phyloP scores from a whole-genome alignment of 2,888 invertebrate species.

The Axea sp. region DNA sequence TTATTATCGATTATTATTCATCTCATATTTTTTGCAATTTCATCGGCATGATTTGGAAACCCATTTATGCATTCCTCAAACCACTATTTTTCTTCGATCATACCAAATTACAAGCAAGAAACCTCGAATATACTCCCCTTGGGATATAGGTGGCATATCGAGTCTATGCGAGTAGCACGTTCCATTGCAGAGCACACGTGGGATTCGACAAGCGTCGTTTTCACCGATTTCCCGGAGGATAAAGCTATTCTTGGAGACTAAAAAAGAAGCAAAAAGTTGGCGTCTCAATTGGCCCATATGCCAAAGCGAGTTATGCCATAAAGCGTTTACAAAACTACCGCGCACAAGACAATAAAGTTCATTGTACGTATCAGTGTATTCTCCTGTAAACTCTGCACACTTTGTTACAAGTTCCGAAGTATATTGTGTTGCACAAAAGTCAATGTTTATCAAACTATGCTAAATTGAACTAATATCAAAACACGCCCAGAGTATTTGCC shows the following conservation, averaged over 20 bases:
- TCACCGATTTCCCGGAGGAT: constrained; percentile 47
- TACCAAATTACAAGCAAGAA: constrained; percentile 62
- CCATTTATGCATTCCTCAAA: constrained; percentile 37
- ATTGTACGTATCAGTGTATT: not conserved
- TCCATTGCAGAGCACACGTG: constrained; percentile 44
- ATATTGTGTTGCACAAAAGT: constrained; percentile 1
- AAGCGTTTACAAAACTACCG: constrained; percentile 27
- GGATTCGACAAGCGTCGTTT: constrained; percentile 48
- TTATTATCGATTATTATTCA: constrained; percentile 2
- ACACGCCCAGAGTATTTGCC: no score
- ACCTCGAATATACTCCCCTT: constrained; percentile 60
- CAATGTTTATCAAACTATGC: not conserved
- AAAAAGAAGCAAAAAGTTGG: constrained; percentile 35
- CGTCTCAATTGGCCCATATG: constrained; percentile 34
- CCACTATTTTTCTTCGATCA: constrained; percentile 63
- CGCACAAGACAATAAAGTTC: constrained; percentile 26
- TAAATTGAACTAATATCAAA: not conserved
- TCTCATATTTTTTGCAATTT: constrained; percentile 7
- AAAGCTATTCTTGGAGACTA: constrained; percentile 34
- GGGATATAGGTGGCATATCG: constrained; percentile 50
- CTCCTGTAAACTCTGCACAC: not conserved
- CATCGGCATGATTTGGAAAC: constrained; percentile 15
- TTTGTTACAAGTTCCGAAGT: constrained; percentile 8
- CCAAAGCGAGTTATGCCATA: constrained; percentile 27
- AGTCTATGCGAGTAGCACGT: constrained; percentile 30